These are phyloP conservation scores for Mungos mungo DNA, from an alignment of 2,113 vertebrate species.

Conservation along the genomic window DNA sequence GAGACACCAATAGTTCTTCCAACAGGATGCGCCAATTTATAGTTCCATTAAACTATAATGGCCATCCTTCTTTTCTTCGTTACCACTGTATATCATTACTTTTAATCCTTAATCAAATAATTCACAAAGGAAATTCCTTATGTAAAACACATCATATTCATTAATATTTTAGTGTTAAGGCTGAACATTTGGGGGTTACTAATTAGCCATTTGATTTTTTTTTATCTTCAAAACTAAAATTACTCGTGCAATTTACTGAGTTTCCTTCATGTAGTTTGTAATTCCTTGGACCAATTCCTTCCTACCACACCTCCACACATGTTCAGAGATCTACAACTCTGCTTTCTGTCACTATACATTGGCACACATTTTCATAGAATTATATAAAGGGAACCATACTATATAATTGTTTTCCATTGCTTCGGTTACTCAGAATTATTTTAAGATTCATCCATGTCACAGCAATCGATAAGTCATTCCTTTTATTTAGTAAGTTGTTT, in stretches of 20 bases:
- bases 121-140: not conserved
- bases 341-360: not conserved
- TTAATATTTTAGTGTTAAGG: not conserved
- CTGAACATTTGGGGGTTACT: not conserved
- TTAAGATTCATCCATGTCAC: not conserved
- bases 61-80: not conserved
- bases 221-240: not conserved
- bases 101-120: not conserved
- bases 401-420: no score
- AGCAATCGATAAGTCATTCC: not conserved
- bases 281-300: not conserved
- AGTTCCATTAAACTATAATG: not conserved
- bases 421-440: not conserved
- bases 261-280: not conserved
- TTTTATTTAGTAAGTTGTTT: not conserved
- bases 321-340: no score
- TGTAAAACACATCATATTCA: not conserved
- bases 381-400: not conserved
- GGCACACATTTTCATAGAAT: not conserved
- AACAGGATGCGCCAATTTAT: not conserved
- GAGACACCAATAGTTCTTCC: not conserved
- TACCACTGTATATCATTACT: not conserved
- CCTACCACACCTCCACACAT: fast-evolving
- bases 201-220: not conserved
- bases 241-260: not conserved